A percentile compares a stretch with the other conserved stretches of the same genome.
These are phyloP conservation scores for Odontomachus brunneus DNA, from an alignment of 1,140 invertebrate genomes.

Conservation along the genomic window DNA sequence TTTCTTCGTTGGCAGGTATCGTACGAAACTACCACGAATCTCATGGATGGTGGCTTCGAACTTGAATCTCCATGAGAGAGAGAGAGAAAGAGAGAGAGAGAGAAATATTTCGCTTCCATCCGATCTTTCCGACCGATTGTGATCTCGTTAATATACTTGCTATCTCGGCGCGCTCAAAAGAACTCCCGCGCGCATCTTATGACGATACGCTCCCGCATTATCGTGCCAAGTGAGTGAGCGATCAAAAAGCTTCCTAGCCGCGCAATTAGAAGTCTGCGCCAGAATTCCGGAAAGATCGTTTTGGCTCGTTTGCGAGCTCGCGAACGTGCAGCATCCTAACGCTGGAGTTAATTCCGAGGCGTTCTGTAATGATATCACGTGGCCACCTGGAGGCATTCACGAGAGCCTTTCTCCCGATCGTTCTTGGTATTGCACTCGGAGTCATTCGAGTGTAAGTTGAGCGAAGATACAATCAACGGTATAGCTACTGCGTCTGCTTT, in stretches of 20 bases:
- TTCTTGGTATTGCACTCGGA: no score
- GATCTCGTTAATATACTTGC: constrained; percentile 69
- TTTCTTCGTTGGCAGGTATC: constrained; percentile 42
- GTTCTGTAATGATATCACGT: not conserved
- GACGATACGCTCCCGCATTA: constrained; percentile 58
- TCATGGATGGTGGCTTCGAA: constrained; percentile 34
- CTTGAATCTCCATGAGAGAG: constrained; percentile 23
- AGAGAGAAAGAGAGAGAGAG: no score
- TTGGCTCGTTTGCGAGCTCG: constrained; percentile 41
- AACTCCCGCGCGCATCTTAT: constrained; percentile 56
- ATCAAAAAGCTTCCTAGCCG: constrained; percentile 62
- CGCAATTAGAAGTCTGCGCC: constrained; percentile 55
- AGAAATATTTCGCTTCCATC: no score
- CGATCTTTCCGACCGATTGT: constrained; percentile 56
- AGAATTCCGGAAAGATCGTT: constrained; percentile 20
- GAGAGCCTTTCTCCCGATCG: not conserved
- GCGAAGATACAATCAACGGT: no score
- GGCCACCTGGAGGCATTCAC: no score
- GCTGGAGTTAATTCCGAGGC: not conserved
- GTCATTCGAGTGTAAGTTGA: no score
- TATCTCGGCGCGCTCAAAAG: constrained; percentile 64
- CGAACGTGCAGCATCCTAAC: not conserved
- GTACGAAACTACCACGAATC: not conserved
- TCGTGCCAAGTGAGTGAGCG: constrained; percentile 33
- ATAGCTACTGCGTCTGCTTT: no score